phyloP scores from a whole-genome alignment of 2,888 invertebrate genomes.

The Helleia helle region DNA sequence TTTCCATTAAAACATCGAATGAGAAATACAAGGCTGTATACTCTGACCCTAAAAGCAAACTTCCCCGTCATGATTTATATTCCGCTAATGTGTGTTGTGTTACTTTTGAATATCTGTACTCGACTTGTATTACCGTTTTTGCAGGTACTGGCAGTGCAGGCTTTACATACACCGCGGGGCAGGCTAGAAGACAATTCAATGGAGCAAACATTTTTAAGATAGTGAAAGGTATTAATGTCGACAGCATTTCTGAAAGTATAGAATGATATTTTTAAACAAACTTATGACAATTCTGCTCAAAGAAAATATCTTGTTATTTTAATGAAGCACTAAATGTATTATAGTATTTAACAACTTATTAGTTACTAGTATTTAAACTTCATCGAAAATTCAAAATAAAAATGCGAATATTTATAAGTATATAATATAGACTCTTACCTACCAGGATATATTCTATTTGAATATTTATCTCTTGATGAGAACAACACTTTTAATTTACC shows the following conservation, averaged over 20 bases:
- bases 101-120: too few species aligned
- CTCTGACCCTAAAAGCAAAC: too few species aligned
- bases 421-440: slow-evolving; percentile 20
- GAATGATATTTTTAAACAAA: background rate
- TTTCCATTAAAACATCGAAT: too few species aligned
- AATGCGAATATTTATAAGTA: slow-evolving; percentile 44
- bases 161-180: slow-evolving; percentile 47
- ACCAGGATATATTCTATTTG: slow-evolving; percentile 39
- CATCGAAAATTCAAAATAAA: slow-evolving; percentile 39
- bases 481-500: slow-evolving; percentile 38
- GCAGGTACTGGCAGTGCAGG: slow-evolving; percentile 52
- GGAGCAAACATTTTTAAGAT: slow-evolving; percentile 51
- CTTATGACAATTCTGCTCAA: background rate
- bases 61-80: too few species aligned
- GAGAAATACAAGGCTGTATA: too few species aligned
- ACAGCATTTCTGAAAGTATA: slow-evolving; percentile 32
- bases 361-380: slow-evolving; percentile 31
- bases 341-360: slow-evolving; percentile 25
- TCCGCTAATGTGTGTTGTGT: too few species aligned
- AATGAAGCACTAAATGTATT: slow-evolving; percentile 23
- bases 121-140: slow-evolving; percentile 30
- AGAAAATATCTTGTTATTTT: slow-evolving; percentile 14
- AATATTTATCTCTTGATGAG: slow-evolving; percentile 40
- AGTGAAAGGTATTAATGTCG: slow-evolving; percentile 36
- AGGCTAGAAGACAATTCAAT: slow-evolving; percentile 39